Evolutionary conservation across 2,113 vertebrate species (phyloP).

Genomic region (Bostrychus sinensis): DNA sequence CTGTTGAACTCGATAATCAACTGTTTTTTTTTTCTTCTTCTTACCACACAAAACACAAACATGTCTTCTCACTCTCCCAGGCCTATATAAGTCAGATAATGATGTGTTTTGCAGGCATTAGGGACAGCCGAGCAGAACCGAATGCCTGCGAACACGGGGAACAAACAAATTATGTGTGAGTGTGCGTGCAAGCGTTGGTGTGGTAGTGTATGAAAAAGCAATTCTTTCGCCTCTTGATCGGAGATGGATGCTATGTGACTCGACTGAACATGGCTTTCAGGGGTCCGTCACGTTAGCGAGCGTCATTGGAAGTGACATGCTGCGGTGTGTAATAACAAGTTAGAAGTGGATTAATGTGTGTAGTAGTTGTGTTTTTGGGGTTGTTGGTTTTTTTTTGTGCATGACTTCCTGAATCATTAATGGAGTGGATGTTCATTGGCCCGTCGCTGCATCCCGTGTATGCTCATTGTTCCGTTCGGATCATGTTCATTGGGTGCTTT

Average conservation of each 20-base stretch:
- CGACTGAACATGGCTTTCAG: slow-evolving; percentile 13
- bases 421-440: slow-evolving; percentile 54
- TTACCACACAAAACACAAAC: slow-evolving; percentile 13
- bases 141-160: slow-evolving; percentile 74
- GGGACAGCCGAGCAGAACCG: slow-evolving; percentile 71
- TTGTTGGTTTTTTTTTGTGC: slow-evolving; percentile 29
- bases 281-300: slow-evolving; percentile 40
- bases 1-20: slow-evolving; percentile 77
- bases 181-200: slow-evolving; percentile 8
- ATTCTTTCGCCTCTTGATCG: slow-evolving; percentile 61
- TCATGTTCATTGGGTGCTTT: slow-evolving; percentile 56
- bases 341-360: slow-evolving; percentile 35
- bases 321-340: slow-evolving; percentile 48
- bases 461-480: slow-evolving; percentile 64
- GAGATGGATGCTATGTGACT: slow-evolving; percentile 62
- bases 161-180: slow-evolving; percentile 68
- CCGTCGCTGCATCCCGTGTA: slow-evolving; percentile 17
- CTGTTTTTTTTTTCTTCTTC: slow-evolving; percentile 48
- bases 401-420: slow-evolving; percentile 48
- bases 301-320: slow-evolving; percentile 62
- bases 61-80: slow-evolving; percentile 35
- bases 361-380: slow-evolving; percentile 37
- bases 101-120: slow-evolving; percentile 76
- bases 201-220: slow-evolving; percentile 58
- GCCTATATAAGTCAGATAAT: slow-evolving; percentile 76